Conservation (phyloP, 2,113 vertebrate genomes). For the Spheniscus mendiculus region DNA sequence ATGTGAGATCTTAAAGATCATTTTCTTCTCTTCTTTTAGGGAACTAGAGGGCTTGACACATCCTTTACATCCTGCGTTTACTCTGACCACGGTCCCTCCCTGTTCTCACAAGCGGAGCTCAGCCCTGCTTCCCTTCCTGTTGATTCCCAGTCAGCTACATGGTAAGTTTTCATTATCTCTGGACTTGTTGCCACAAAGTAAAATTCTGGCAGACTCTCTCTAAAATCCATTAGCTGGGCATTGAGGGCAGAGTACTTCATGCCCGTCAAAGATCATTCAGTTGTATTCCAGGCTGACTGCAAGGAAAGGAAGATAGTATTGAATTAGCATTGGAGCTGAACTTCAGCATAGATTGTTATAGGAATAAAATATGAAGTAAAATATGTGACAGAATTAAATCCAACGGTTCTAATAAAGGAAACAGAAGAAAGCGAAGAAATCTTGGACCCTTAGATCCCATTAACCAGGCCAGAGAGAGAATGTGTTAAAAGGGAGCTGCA, state of each 20-base stretch:
- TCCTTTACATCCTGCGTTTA: slow-evolving; percentile 60
- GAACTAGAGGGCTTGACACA: slow-evolving; percentile 35
- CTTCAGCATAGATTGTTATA: slow-evolving; percentile 66
- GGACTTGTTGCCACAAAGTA: slow-evolving; percentile 43
- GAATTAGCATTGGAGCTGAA: slow-evolving; percentile 68
- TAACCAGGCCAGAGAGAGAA: slow-evolving; percentile 67
- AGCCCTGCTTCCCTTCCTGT: slow-evolving; percentile 51
- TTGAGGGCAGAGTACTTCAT: slow-evolving; percentile 43
- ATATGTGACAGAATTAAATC: slow-evolving; percentile 70
- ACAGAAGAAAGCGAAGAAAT: slow-evolving; percentile 68
- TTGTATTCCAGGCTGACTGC: slow-evolving; percentile 41
- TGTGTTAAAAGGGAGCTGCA: slow-evolving; percentile 73
- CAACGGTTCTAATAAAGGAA: slow-evolving; percentile 74
- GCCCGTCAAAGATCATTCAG: slow-evolving; percentile 43
- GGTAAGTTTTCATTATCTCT: slow-evolving; percentile 65
- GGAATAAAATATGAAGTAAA: slow-evolving; percentile 71
- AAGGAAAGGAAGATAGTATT: slow-evolving; percentile 34
- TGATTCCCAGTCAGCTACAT: slow-evolving; percentile 56
- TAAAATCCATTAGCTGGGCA: slow-evolving; percentile 63
- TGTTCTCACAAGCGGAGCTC: slow-evolving; percentile 47
- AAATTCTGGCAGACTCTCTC: slow-evolving; percentile 31
- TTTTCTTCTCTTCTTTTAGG: slow-evolving; percentile 38
- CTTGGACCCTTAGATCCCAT: slow-evolving; percentile 73
- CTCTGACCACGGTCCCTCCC: slow-evolving; percentile 43
- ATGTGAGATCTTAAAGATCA: background rate